phyloP scores from a whole-genome alignment of 2,113 vertebrate species.

The western clawed frog (Xenopus tropicalis) region UCB_Xtro_10.0 CM004448.2:57615501-57616000 shows the following conservation, averaged over 20 bases:
- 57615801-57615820: slow-evolving; percentile 66
- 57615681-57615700: background rate
- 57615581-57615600: slow-evolving; percentile 41
- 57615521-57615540: background rate
- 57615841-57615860: slow-evolving; percentile 57
- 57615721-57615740: slow-evolving; percentile 22
- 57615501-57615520: slow-evolving; percentile 2
- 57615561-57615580: slow-evolving; percentile 2
- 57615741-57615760: slow-evolving; percentile 39
- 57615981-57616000: too few species aligned
- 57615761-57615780: slow-evolving; percentile 48
- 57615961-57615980: too few species aligned
- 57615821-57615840: slow-evolving; percentile 56
- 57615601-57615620: slow-evolving; percentile 43
- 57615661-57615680: slow-evolving; percentile 1
- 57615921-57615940: slow-evolving; percentile 67
- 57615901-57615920: slow-evolving; percentile 68
- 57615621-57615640: slow-evolving; percentile 38
- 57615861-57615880: slow-evolving; percentile 24
- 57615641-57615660: slow-evolving; percentile 32
- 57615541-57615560: slow-evolving; percentile 3
- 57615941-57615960: slow-evolving; percentile 52
- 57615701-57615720: slow-evolving; percentile 15
- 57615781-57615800: slow-evolving; percentile 52
- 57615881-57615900: slow-evolving; percentile 50